Base-by-base conservation (phyloP, 2,113 vertebrate genomes). In the Aptenodytes patagonicus region DNA sequence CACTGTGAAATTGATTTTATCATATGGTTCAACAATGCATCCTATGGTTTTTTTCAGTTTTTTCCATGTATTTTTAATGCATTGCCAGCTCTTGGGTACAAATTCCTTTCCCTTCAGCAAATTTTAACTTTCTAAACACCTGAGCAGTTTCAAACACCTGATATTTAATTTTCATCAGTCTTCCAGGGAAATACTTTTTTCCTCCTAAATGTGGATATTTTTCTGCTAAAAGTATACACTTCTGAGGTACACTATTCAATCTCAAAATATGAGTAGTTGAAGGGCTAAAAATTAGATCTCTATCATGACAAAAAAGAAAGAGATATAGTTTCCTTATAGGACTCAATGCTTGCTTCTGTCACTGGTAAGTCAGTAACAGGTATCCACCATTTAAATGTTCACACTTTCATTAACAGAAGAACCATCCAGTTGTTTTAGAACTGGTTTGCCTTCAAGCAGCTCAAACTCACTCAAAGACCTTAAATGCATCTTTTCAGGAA, bases 1-100 rank as follows among this genome's bases (percentile, higher is more conserved):
- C 84, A 82, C 95, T 83, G 90, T 90, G 92, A 93, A 96, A 93
- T 40, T 85, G 78, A 94, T 96, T 96, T 90, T 95, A 94, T 94
- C 95, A 91, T 81, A 49, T 80, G 73, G 84, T 89, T 96, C 91
- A 87, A 70, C 78, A 83, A 72, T 69, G 71, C 57, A 90, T 85
- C 75, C 58, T 87, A 20, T 54, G 38, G 3, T 11, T 3, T 9
- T 89, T 71, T 64, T 28, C 22, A 17, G 7, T 66, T 92, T 93
- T 94, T 85, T 42, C 72, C 73, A 85, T 91, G 70, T 70, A 95
- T 92, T 94, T 96, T 95, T 97, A 93, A 95, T 91, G 68, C 0
- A 2, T 58, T 82, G 62, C 34, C 81, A 90, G 66, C 66, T 94
- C 75, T 94, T 62, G 62, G 62, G 28, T 82, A 92, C 44, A 85